Percentiles rank a stretch among this genome's conserved stretches.
Evolutionary conservation across 2,888 invertebrate species (phyloP).

Genomic region (Drosophila prolongata): DNA sequence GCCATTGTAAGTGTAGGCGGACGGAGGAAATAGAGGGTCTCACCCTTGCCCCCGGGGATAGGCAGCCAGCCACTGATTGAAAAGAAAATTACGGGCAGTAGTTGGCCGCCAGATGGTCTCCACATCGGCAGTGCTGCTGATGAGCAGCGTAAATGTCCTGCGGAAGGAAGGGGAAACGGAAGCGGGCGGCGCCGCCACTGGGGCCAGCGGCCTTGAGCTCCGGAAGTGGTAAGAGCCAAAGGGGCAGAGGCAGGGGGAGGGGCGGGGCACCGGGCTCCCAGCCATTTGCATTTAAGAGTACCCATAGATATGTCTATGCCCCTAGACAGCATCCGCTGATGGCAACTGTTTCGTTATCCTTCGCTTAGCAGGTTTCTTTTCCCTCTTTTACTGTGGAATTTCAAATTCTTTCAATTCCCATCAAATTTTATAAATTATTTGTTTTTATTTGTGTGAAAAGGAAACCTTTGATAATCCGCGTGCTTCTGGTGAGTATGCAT

Average conservation of each 20-base stretch:
- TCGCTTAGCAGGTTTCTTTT: slow-evolving; percentile 14
- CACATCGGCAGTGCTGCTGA: slow-evolving; percentile 34
- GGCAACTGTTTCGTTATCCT: slow-evolving; percentile 45
- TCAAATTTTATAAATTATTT: too few species aligned
- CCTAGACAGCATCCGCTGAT: slow-evolving; percentile 25
- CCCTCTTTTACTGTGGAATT: slow-evolving; percentile 14
- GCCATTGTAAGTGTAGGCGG: slow-evolving; percentile 47
- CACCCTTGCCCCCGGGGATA: slow-evolving; percentile 29
- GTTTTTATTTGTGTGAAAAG: too few species aligned
- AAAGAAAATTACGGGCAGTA: slow-evolving; percentile 70
- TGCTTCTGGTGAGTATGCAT: too few species aligned
- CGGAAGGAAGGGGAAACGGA: slow-evolving; percentile 64
- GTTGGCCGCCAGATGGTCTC: slow-evolving; percentile 50
- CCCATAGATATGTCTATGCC: slow-evolving; percentile 35
- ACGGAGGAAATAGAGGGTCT: background rate
- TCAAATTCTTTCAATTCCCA: background rate
- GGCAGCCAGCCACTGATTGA: slow-evolving; percentile 69
- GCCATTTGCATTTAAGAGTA: slow-evolving; percentile 61
- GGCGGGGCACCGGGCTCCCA: slow-evolving; percentile 25
- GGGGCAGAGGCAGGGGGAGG: slow-evolving; percentile 5
- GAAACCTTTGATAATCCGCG: too few species aligned
- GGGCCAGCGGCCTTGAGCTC: slow-evolving; percentile 52
- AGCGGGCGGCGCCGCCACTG: slow-evolving; percentile 66
- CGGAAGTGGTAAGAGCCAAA: slow-evolving; percentile 69
- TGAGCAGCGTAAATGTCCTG: slow-evolving; percentile 70